A percentile compares a stretch with the other conserved stretches of the same genome.
Evolutionary conservation across 2,113 vertebrate species (phyloP).

Genomic region (Corythornis madagascariensis): DNA sequence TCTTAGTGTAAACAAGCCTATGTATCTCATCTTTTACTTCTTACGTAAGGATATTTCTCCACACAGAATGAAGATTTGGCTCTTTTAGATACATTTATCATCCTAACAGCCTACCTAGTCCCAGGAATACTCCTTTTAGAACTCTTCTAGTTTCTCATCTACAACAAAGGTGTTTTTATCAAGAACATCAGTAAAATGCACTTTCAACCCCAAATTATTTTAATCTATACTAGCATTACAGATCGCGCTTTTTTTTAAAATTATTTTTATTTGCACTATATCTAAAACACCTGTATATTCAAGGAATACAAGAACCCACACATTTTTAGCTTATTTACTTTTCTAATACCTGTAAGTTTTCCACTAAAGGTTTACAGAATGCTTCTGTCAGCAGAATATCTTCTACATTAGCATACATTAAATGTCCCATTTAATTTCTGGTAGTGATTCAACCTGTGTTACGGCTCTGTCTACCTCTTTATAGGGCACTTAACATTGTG

Average conservation of each 20-base stretch:
- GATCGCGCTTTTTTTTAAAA: not conserved
- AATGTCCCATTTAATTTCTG: not conserved
- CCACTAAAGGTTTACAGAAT: not conserved
- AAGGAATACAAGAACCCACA: not conserved
- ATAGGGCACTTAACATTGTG: not conserved
- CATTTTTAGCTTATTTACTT: not conserved
- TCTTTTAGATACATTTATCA: not conserved
- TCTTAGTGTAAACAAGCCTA: not conserved
- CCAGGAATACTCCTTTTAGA: not conserved
- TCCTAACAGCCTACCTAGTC: not conserved
- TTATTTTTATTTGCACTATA: not conserved
- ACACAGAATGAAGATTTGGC: not conserved
- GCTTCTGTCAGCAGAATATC: not conserved
- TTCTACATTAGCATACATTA: not conserved
- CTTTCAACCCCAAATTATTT: not conserved
- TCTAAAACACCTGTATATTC: not conserved
- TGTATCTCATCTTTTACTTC: not conserved
- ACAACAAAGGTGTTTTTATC: not conserved
- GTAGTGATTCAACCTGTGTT: not conserved
- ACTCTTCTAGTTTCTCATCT: not conserved
- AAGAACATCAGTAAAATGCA: not conserved
- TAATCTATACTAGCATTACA: not conserved
- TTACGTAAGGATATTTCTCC: not conserved
- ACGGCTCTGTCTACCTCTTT: not conserved
- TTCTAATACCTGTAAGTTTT: not conserved